These are phyloP conservation scores for Caenorhabditis imperialis DNA, from an alignment of 2,888 invertebrate genomes.

Conservation along the genomic window DNA sequence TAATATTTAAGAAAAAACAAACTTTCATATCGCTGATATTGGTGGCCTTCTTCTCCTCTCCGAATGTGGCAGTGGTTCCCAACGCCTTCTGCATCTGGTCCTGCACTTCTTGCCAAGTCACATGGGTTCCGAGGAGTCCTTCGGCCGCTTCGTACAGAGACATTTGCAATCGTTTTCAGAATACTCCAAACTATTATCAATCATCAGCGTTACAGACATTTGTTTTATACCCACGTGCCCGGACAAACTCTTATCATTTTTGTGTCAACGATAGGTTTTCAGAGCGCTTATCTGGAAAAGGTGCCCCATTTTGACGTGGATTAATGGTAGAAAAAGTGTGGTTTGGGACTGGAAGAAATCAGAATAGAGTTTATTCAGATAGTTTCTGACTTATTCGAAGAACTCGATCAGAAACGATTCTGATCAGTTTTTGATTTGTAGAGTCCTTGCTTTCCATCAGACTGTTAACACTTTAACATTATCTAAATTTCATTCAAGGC, in stretches of 20 bases:
- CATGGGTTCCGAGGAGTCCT: constrained; percentile 51
- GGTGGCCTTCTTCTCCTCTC: constrained; percentile 38
- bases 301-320: background rate
- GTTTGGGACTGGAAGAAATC: constrained; percentile 22
- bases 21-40: constrained; percentile 59
- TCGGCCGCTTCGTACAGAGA: constrained; percentile 33
- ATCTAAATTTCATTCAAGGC: no score
- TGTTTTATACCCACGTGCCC: constrained; percentile 24
- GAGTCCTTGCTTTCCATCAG: no score
- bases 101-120: constrained; percentile 52
- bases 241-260: constrained; percentile 1
- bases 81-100: constrained; percentile 43
- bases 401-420: no score
- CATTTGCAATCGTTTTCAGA: constrained; percentile 21
- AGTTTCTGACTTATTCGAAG: constrained; percentile 11
- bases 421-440: no score
- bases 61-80: constrained; percentile 35
- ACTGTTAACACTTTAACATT: no score
- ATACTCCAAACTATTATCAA: background rate
- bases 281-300: constrained; percentile 18
- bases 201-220: no score
- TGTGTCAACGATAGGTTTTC: constrained; percentile 19
- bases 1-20: background rate
- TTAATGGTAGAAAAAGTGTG: constrained; percentile 10
- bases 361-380: background rate